Evolutionary conservation across 2,888 invertebrate genomes (phyloP), one percentile per base, ranked within the genome.

Genomic region (Perdita meconis): DNA sequence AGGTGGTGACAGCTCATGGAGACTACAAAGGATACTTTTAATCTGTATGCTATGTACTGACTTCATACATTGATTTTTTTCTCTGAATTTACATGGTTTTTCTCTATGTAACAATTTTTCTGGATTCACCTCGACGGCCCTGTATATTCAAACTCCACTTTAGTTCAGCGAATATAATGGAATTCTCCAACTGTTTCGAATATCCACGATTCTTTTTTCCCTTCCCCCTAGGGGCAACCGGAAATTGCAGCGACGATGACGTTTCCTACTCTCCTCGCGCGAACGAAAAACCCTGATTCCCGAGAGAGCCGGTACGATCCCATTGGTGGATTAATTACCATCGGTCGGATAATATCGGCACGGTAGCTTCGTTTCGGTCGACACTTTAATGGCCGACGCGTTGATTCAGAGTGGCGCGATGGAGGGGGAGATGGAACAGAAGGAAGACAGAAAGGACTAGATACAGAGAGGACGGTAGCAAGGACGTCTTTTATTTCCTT

Each of bases 321-420:
- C 78, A 73, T 71, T 65, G 66, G 61, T 61, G 79, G 75, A 88
- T 87, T 86, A 86, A 87, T 88, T 84, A 82, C 74, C 82, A 74
- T 53, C 72, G 81, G 70, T 81, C 78, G 86, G 47, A 87, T 86
- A 80, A 83, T 87, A 86, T 86, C 85, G 78, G 82, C 63, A 83
- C 86, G 81, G 86, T 87, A 85, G 86, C 84, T 69, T 78, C 76
- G 71, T 76, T 77, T 83, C 68, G 75, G 71, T 67, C 79, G 75
- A 83, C 84, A 78, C 73, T 80, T 77, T 86, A 86, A 87, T 87
- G 85, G 86, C 80, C 76, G 71, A 80, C 75, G 81, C 71, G 67
- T 81, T 72, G 68, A 85, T 78, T 85, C 84, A 78, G 67, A 63
- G 78, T 70, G 69, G 38, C 24, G 64, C n/a, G n/a, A n/a, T n/a